A percentile compares a stretch with the other conserved stretches of the same genome.
Conservation (phyloP, 2,113 vertebrate species). For the Gallinago media region DNA sequence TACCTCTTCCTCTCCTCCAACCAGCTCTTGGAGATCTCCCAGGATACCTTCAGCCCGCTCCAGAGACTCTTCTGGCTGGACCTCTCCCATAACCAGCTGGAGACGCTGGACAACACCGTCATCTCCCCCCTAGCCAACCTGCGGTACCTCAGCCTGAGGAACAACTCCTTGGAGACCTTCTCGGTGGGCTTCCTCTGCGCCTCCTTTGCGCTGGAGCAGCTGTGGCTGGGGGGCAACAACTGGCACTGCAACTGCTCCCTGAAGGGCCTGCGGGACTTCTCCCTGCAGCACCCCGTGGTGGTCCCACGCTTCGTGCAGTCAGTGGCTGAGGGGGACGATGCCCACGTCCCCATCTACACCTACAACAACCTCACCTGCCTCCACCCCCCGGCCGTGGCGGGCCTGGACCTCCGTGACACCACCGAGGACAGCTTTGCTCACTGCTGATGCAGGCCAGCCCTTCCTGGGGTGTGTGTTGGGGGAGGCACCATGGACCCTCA, state of each 20-base stretch:
- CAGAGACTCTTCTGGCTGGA: constrained; percentile 84
- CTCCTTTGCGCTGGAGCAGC: constrained; percentile 82
- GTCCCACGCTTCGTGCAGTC: constrained; percentile 87
- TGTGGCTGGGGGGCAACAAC: constrained; percentile 90
- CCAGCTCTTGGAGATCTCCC: constrained; percentile 76
- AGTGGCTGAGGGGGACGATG: constrained; percentile 84
- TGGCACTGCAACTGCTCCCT: constrained; percentile 91
- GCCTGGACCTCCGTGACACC: constrained; percentile 88
- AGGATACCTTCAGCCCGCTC: constrained; percentile 75
- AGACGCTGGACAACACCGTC: constrained; percentile 72
- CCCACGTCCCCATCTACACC: constrained; percentile 78
- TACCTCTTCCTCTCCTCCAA: constrained; percentile 91
- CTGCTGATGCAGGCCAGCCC: constrained; percentile 67
- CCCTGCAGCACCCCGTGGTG: constrained; percentile 75
- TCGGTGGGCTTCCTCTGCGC: neutral
- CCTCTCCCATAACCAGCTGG: constrained; percentile 82
- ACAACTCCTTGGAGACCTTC: constrained; percentile 84
- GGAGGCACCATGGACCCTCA: neutral
- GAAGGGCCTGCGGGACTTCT: constrained; percentile 83
- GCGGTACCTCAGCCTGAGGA: constrained; percentile 86
- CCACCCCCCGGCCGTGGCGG: constrained; percentile 75
- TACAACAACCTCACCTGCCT: constrained; percentile 95
- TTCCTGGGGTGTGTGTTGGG: neutral
- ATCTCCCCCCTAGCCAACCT: constrained; percentile 80
- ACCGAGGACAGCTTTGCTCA: constrained; percentile 78